Percentiles rank a stretch among this genome's conserved stretches.
These are phyloP conservation scores for Scaptomyza polygonia DNA, from an alignment of 2,888 invertebrate species.

Conservation along the genomic window DNA sequence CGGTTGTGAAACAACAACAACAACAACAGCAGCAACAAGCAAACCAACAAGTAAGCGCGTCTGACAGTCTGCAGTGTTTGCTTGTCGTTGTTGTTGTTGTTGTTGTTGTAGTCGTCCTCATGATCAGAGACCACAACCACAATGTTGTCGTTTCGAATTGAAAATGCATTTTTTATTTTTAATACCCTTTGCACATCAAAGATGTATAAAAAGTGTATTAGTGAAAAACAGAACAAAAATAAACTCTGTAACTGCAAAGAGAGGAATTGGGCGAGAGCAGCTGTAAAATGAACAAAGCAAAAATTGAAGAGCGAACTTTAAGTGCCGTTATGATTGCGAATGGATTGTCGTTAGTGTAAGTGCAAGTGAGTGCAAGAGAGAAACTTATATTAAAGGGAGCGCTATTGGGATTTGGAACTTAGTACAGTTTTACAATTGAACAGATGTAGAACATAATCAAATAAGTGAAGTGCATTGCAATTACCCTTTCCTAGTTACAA, in stretches of 20 bases:
- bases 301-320: neutral
- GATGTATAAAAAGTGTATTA: neutral
- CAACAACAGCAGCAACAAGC: conserved; percentile 1
- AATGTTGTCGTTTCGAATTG: conserved; percentile 67
- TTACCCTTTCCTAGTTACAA: no score
- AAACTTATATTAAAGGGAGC: neutral
- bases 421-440: neutral
- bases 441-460: no score
- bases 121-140: conserved; percentile 45
- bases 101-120: conserved; percentile 31
- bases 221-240: neutral
- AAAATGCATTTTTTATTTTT: conserved; percentile 76
- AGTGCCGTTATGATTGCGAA: neutral
- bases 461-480: no score
- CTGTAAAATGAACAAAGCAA: neutral
- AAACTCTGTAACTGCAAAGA: neutral
- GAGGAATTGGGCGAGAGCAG: neutral
- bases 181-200: conserved; percentile 3
- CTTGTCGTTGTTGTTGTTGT: conserved; percentile 29
- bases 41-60: conserved; percentile 48
- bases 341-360: neutral
- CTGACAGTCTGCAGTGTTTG: conserved; percentile 69
- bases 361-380: neutral
- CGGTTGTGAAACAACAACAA: conserved; percentile 23
- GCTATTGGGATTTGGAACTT: neutral